Base-by-base conservation (phyloP, 1,140 invertebrate genomes). In the Semibalanus balanoides region DNA sequence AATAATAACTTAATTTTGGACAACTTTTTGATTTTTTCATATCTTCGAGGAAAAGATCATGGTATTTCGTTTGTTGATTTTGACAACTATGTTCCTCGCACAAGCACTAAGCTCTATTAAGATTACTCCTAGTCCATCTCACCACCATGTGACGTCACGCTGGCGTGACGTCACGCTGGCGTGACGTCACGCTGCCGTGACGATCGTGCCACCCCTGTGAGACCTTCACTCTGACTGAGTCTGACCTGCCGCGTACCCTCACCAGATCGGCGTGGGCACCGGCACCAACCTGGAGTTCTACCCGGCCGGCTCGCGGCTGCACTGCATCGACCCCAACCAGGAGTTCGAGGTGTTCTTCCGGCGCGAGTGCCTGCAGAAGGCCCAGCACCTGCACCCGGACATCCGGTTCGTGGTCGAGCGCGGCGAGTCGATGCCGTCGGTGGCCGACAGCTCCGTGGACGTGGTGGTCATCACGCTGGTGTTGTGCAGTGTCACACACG, bases 271-370 rank as follows among this genome's bases (percentile, higher is more conserved):
- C 70, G 70, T 72, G 3, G 70, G 70, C 70, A 7, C 78, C 80
- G 83, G 83, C 11, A 73, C 74, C 3, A 84, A 84, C 80, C 79
- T 83, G 30, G 76, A 80, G 35, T 82, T 80, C 73, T 83, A 81
- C 79, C 83, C 83, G 5, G 79, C 82, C 30, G 80, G 82, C 76
- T 77, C 78, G 30, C 79, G 79, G 27, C 77, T 84, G 11, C 76
- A 82, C 19, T 79, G 81, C 74, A 79, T 81, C 17, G 83, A 83
- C 76, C 82, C 82, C 14, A 83, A 82, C 75, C 76, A 75, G 30
- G 77, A 81, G 76, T 83, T 83, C 74, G 78, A 77, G 31, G 73
- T 77, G 25, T 81, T 81, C 74, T 82, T 72, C 19, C 70, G 70
- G 70, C 70, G 70, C 70, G 70, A 72, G 29, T 72, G 70, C 28